Evolutionary conservation across 2,113 vertebrate species (phyloP).

Genomic region (Psittacula cyanocephala): DNA sequence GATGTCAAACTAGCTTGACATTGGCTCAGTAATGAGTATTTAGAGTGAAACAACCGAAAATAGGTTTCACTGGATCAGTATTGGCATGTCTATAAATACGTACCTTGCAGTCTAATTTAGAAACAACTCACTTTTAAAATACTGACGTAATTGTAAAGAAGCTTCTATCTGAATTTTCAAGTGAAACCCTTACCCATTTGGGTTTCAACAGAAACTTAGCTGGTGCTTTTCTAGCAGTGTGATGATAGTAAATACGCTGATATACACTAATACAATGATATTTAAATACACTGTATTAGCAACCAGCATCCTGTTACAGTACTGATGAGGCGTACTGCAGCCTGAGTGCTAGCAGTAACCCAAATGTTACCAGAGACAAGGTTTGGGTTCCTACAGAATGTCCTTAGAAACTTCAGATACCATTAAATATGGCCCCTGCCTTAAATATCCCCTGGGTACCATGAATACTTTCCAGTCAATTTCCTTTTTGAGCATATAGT

Average conservation of each 20-base stretch:
- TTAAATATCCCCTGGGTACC: background rate
- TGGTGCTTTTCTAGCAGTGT: background rate
- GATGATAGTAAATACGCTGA: background rate
- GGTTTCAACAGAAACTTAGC: background rate
- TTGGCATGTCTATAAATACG: background rate
- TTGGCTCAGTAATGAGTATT: slow-evolving; percentile 8
- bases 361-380: background rate
- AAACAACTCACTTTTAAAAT: background rate
- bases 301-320: background rate
- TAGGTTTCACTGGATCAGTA: background rate
- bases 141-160: background rate
- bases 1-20: background rate
- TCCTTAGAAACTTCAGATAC: background rate
- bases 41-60: background rate
- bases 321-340: background rate
- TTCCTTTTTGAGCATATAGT: background rate
- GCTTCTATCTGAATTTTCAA: background rate
- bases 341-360: background rate
- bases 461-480: background rate
- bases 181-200: background rate
- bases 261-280: background rate
- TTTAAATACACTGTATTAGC: background rate
- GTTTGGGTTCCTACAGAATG: background rate
- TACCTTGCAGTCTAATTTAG: background rate
- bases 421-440: background rate